A percentile compares a stretch with the other conserved stretches of the same genome.
phyloP scores from a whole-genome alignment of 2,888 invertebrate genomes.

The Glaucopsyche alexis region DNA sequence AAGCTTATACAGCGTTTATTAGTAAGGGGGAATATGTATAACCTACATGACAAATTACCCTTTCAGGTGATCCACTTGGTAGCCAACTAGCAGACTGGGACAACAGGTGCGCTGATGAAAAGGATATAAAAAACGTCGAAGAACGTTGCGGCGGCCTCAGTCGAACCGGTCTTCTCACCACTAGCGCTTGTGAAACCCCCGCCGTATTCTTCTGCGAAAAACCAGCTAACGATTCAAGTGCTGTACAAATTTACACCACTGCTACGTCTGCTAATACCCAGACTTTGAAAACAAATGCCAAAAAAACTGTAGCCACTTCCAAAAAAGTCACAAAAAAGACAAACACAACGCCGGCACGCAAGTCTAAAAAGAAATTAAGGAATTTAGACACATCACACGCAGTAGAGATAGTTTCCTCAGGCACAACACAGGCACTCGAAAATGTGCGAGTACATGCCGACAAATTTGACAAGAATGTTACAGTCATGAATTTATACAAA shows the following conservation, averaged over 20 bases:
- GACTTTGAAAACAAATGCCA: not conserved
- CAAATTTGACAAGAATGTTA: not conserved
- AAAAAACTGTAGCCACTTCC: not conserved
- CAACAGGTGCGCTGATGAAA: conserved; percentile 42
- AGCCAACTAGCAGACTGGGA: conserved; percentile 49
- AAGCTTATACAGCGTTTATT: no score
- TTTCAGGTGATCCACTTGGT: conserved; percentile 46
- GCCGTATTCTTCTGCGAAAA: conserved; percentile 57
- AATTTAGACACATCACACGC: not conserved
- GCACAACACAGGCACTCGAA: not conserved
- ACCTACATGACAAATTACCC: no score
- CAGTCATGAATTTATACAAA: not conserved
- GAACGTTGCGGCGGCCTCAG: conserved; percentile 51
- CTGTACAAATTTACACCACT: not conserved
- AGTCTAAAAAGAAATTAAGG: not conserved
- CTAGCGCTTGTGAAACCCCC: conserved; percentile 44
- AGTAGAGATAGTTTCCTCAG: not conserved
- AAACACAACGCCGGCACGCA: no score
- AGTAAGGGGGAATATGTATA: no score
- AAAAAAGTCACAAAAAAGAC: not conserved
- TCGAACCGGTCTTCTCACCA: conserved; percentile 49
- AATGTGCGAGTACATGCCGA: not conserved
- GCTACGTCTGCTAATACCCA: not conserved
- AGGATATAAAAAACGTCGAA: conserved; percentile 34
- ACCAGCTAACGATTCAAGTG: conserved; percentile 37